phyloP scores from a whole-genome alignment of 1,140 invertebrate genomes.

The Anadara kagoshimensis region DNA sequence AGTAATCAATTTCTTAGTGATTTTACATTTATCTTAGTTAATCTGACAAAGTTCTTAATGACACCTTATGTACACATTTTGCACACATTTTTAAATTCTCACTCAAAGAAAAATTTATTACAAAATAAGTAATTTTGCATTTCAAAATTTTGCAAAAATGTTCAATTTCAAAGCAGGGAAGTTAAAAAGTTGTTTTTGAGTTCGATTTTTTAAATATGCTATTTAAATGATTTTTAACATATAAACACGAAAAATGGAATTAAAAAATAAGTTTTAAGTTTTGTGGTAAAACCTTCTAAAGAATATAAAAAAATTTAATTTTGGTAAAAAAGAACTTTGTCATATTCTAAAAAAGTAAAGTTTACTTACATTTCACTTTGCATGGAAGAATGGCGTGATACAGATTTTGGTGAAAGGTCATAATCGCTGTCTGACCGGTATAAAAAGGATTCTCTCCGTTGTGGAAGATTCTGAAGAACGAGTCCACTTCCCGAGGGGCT shows the following conservation, averaged over 20 bases:
- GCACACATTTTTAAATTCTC: neutral
- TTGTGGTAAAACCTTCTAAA: no score
- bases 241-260: no score
- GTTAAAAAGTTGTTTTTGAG: no score
- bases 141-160: neutral
- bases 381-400: conserved; percentile 97
- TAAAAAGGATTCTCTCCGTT: conserved; percentile 95
- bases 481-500: conserved; percentile 82
- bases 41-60: no score
- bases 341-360: neutral
- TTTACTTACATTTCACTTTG: conserved; percentile 93
- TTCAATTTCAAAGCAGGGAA: neutral
- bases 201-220: no score
- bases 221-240: no score
- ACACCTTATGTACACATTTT: no score
- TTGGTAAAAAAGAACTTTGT: no score
- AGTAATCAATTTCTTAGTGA: no score
- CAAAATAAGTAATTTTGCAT: neutral
- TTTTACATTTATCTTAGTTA: no score
- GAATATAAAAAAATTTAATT: no score
- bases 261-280: no score
- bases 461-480: conserved; percentile 74
- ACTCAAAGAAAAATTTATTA: neutral
- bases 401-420: conserved; percentile 97
- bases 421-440: conserved; percentile 98